Evolutionary conservation across 2,113 vertebrate species (phyloP), one percentile per base, ranked within the genome.

Genomic region (Coregonus clupeaformis): DNA sequence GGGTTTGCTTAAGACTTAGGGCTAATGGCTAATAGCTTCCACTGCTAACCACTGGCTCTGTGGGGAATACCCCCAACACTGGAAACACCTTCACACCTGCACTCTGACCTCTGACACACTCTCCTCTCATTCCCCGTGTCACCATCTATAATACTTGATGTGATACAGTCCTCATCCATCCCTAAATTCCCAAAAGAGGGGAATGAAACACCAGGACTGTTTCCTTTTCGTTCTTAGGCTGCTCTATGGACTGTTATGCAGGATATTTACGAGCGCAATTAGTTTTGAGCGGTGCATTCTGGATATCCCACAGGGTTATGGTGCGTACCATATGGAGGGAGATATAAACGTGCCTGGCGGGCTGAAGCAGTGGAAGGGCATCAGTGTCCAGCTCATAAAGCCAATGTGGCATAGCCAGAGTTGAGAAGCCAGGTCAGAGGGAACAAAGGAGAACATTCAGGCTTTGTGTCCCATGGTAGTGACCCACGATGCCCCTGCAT

Each of bases 21-120:
- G 47, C 42, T 62, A 32, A 73, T 74, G 59, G 77, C 63, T 76
- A 83, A 77, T 84, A 66, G 68, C 73, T 62, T 78, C 77, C 73
- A 22, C 36, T 66, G 71, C 1, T 57, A 36, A 36, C 73, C 52
- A 20, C 60, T 57, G 22, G 14, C 42, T 49, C 62, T 3, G 9
- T 20, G 5, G 5, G 63, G 13, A 45, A 42, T 42, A 67, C 14
- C 49, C 47, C 16, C 3, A 52, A 3, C 4, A 52, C 49, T 18
- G 12, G 4, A 16, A 52, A 18, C 18, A 5, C 3, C 47, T 52
- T 14, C 47, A 52, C 52, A 55, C 52, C 52, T 55, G 52, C 16
- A 14, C 52, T 55, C 18, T 55, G 16, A 55, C 52, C 52, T 20
- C 52, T 55, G 16, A 55, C 52, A 55, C 52, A 5, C 16, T 55